phyloP scores from a whole-genome alignment of 2,888 invertebrate species.

The Mactromeris polynyma region DNA sequence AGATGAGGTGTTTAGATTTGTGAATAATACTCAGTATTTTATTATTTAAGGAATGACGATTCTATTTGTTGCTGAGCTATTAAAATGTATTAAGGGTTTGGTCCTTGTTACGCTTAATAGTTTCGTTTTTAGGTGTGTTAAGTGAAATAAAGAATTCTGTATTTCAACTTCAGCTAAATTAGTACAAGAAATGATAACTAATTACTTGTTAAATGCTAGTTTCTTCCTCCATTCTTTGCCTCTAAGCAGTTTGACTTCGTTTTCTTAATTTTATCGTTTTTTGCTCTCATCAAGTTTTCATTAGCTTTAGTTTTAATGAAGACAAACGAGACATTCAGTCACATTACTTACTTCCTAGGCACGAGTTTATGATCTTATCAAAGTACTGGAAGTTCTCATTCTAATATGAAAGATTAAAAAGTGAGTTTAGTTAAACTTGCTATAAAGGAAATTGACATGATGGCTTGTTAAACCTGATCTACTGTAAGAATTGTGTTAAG shows the following conservation, averaged over 20 bases:
- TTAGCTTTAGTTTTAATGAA: constrained; percentile 15
- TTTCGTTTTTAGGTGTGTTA: not conserved
- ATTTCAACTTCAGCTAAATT: not conserved
- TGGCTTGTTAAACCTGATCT: too few species aligned
- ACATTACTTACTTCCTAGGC: not conserved
- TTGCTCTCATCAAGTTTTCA: not conserved
- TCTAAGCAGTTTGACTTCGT: constrained; percentile 3
- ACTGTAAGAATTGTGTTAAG: too few species aligned
- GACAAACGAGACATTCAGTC: not conserved
- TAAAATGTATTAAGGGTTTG: not conserved
- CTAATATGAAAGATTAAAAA: not conserved
- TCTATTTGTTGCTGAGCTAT: not conserved
- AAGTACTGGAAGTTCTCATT: not conserved
- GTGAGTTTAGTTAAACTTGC: too few species aligned
- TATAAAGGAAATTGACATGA: too few species aligned
- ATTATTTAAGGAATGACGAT: not conserved
- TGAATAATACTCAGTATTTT: not conserved
- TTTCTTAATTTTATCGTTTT: not conserved
- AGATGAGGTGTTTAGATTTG: not conserved
- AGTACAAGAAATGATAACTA: not conserved
- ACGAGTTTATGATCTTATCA: not conserved
- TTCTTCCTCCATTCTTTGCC: not conserved
- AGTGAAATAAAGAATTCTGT: not conserved
- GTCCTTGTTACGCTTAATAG: not conserved
- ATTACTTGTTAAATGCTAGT: not conserved